These are phyloP conservation scores for Amphiduros pacificus DNA, from an alignment of 2,888 invertebrate genomes.

Conservation along the genomic window DNA sequence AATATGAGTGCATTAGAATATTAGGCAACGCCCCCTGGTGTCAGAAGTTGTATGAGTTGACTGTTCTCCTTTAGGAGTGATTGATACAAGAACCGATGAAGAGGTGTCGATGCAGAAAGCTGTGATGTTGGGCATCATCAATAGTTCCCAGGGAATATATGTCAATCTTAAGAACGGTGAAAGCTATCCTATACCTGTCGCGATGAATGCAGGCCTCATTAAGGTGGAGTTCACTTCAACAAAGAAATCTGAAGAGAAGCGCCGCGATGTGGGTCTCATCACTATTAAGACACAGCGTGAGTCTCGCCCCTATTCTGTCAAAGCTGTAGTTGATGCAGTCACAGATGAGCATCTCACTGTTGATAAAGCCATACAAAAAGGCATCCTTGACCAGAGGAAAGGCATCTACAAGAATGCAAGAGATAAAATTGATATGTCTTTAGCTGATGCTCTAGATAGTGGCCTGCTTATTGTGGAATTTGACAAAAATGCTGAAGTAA, in stretches of 20 bases:
- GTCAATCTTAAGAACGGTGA: constrained; percentile 22
- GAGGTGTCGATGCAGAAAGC: constrained; percentile 30
- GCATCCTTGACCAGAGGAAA: constrained; percentile 29
- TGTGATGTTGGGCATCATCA: constrained; percentile 28
- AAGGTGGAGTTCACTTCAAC: constrained; percentile 45
- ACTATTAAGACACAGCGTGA: constrained; percentile 46
- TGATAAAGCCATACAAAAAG: constrained; percentile 26
- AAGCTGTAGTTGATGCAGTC: constrained; percentile 24
- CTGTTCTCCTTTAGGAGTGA: constrained; percentile 19
- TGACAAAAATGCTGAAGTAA: constrained; percentile 20
- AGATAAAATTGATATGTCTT: constrained; percentile 15
- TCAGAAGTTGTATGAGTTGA: too few relatives aligned
- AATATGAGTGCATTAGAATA: too few relatives aligned
- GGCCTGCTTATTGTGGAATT: constrained; percentile 32
- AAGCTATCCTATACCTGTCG: constrained; percentile 43
- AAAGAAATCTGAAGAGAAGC: constrained; percentile 49
- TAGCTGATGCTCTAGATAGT: constrained; percentile 32
- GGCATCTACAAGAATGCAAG: constrained; percentile 23
- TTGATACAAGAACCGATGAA: constrained; percentile 25
- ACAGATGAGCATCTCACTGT: constrained; percentile 23
- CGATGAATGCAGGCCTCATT: constrained; percentile 52
- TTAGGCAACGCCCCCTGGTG: too few relatives aligned
- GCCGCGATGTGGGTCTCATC: constrained; percentile 52
- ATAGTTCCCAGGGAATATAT: constrained; percentile 28
- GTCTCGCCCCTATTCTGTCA: constrained; percentile 17